phyloP scores from a whole-genome alignment of 2,797 vertebrate species.

The Anniella stebbinsi region DNA sequence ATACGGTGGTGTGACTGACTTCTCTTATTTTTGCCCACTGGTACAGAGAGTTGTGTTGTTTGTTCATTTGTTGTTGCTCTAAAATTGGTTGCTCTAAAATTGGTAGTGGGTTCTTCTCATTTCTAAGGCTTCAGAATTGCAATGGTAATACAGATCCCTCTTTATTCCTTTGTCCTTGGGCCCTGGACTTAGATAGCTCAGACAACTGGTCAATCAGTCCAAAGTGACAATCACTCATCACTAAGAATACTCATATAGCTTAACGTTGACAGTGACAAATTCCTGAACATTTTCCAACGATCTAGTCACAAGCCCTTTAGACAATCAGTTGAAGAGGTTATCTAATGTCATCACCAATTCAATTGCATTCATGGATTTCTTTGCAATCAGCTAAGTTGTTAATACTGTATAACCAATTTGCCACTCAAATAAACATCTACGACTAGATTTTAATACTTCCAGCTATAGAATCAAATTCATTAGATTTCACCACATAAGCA shows the following conservation, averaged over 20 bases:
- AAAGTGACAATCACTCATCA: background rate
- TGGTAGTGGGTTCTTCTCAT: background rate
- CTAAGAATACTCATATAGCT: background rate
- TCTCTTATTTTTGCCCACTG: background rate
- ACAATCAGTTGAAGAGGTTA: background rate
- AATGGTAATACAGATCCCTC: background rate
- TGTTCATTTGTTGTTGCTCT: background rate
- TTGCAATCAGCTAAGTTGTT: slow-evolving; percentile 20
- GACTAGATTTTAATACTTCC: background rate
- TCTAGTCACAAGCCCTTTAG: background rate
- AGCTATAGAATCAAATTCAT: background rate
- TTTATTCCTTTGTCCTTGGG: background rate
- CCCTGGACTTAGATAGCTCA: background rate
- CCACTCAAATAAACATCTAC: slow-evolving; percentile 1
- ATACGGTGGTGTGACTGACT: background rate
- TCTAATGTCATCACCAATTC: slow-evolving; percentile 6
- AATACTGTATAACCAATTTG: slow-evolving; percentile 3
- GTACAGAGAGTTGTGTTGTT: background rate
- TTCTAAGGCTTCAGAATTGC: background rate
- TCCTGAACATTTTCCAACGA: background rate
- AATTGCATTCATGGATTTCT: slow-evolving; percentile 18
- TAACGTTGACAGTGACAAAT: background rate
- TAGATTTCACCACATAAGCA: background rate
- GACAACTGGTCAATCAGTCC: background rate
- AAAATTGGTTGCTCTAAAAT: background rate